Evolutionary conservation across 2,888 invertebrate species (phyloP), one percentile per base, ranked within the genome.

Genomic region (Lycophotia porphyrea): DNA sequence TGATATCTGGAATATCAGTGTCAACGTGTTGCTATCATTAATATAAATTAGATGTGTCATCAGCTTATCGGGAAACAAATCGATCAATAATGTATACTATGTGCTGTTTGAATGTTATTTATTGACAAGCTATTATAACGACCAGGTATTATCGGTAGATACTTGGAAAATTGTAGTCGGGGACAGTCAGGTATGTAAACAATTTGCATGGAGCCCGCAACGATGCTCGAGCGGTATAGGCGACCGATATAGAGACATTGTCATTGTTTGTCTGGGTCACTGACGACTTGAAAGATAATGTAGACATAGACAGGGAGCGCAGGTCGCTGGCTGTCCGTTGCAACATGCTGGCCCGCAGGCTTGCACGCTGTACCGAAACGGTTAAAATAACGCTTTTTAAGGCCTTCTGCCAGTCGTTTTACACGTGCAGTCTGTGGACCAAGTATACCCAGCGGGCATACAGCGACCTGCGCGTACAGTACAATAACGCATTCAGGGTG

Each of bases 1-100:
- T 60, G 67, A 84, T 82, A 82, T 71, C 66, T 80, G 39, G 47
- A 74, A 80, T 81, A 80, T 81, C 70, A 67, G 52, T 73, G 73
- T 83, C 69, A 65, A 69, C 71, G 78, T 73, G 82, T 82, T 78
- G 27, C 81, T 78, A 66, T 81, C 82, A 78, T 85, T 78, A 74
- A 65, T 78, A 85, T 78, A 73, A 80, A 82, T 78, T 61, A 71
- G 82, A 82, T 85, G 85, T 84, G 85, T 84, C 81, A 84, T 76
- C 75, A 69, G 77, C 71, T 82, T 85, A 82, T 87, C 85, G 71
- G 55, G 42, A 65, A 73, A 73, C 52, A 69, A 66, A 71, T 72
- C 82, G 87, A 86, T 87, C 82, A 71, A 80, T 85, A 84, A 84
- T 72, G 64, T 55, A 52, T 76, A 69, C 74, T 64, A 61, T 42